Base-by-base conservation (phyloP, 2,888 invertebrate genomes). In the Caenorhabditis uteleia region DNA sequence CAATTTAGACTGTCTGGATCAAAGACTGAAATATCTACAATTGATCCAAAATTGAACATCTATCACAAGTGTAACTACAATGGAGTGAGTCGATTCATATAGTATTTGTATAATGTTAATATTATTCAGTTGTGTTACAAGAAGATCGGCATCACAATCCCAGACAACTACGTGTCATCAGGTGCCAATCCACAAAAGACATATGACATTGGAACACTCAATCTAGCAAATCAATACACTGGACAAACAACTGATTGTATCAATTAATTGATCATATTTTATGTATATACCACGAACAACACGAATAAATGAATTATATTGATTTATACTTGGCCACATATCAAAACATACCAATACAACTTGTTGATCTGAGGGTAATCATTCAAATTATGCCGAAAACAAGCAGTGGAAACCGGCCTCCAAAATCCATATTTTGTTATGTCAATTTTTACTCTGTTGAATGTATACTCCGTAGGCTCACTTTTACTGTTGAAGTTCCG, bases 11-110 rank as follows among this genome's bases (percentile, higher is more conserved):
- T 73, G 5, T 49, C 58, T 18, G 72, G 72, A 43, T 65, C 64
- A 4, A 68, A 73, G 42, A 72, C 69, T 10, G 72, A 73, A 56
- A 69, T 72, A 36, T 54, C 65, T 0, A 73, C 69, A 1, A 73
- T 70, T 34, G 72, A 73, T 42, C 70, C 68, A 16, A 72, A 70
- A 42, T 48, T 74, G 40, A 74, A 74, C 47, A 66, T 74, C 34
- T 74, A 74, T 46, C 74, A 74, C 60, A 70, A 72, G 34, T 74
- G 74, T 58, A 68, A 74, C 38, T 72, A 74, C 56, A 72, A 69
- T 44, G 68, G 68, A 14, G 58, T 53, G 44, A 54, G 45, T 5
- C 7, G n/a, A 12, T 10, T 39, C 8, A 39, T 10, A 16, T 10
- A 18, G 10, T 7, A 21, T 8, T 21, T 16, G 7, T 16, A 43